Conservation (phyloP, 2,888 invertebrate species). For the Daptonema setosum region DNA sequence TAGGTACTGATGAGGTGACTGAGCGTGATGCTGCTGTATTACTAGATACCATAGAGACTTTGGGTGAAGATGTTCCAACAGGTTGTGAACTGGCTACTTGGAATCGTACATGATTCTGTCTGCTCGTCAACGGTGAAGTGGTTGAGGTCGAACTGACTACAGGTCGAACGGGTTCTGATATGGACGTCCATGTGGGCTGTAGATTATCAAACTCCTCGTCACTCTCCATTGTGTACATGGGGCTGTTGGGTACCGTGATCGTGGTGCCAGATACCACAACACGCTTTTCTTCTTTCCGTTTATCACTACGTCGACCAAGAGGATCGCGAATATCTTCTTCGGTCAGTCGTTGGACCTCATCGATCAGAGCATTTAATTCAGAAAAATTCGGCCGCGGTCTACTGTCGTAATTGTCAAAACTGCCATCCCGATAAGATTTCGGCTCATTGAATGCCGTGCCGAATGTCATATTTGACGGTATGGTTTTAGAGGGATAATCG, state of each 20-base stretch:
- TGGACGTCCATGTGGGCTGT: no score
- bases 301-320: no score
- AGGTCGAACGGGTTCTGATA: no score
- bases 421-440: no score
- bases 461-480: neutral
- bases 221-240: neutral
- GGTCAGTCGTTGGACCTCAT: neutral
- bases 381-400: neutral
- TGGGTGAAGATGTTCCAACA: neutral
- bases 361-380: neutral
- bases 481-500: neutral
- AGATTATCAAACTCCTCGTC: neutral
- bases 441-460: neutral
- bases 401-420: neutral
- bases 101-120: no score
- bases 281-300: neutral
- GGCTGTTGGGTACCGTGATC: no score
- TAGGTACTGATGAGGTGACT: no score
- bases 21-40: neutral
- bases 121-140: no score
- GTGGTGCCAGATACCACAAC: no score
- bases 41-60: neutral
- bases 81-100: no score
- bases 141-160: no score
- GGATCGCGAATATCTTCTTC: no score